Evolutionary conservation across 1,140 invertebrate genomes (phyloP), one percentile per base, ranked within the genome.

Genomic region (Cheumatopsyche charites): DNA sequence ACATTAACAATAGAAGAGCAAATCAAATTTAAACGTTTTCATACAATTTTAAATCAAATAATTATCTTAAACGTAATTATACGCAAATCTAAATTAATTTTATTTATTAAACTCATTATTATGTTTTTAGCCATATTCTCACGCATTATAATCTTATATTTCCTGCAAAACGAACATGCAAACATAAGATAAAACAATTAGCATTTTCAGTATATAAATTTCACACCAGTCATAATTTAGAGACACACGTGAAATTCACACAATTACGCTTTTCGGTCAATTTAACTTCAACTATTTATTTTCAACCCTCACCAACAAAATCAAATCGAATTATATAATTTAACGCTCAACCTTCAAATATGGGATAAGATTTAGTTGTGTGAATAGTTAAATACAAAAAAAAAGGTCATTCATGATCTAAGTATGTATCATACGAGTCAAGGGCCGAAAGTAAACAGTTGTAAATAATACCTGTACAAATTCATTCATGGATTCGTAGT

Each of bases 381-480:
- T n/a, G n/a, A n/a, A n/a, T n/a, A n/a, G n/a, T n/a, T n/a, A n/a
- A 36, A 36, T 36, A 36, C 9, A 36, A 9, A 36, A 36, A 36
- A 36, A 36, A 36, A 4, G 9, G 29, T n/a, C n/a, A n/a, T n/a
- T n/a, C n/a, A 36, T 36, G 9, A 36, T 36, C 29, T 9, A 36
- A 36, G 9, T n/a, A 36, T 9, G 29, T 36, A 9, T 36, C 41
- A 13, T 41, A 13, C 45, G 43, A 67, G 47, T 67, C 65, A 67
- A 29, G 17, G 17, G 65, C 26, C 47, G 19, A 52, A 43, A 52
- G 42, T 29, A 67, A 67, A 67, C 45, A 67, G 65, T 36, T 47
- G 65, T 67, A 67, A 67, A 67, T 52, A 67, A 67, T 67, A 67
- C 41, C 11, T 23, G 23, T 17, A 65, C 43, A 42, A 65, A 67